Evolutionary conservation across 2,888 invertebrate species (phyloP).

Genomic region (Tenthredo scrophulariae): DNA sequence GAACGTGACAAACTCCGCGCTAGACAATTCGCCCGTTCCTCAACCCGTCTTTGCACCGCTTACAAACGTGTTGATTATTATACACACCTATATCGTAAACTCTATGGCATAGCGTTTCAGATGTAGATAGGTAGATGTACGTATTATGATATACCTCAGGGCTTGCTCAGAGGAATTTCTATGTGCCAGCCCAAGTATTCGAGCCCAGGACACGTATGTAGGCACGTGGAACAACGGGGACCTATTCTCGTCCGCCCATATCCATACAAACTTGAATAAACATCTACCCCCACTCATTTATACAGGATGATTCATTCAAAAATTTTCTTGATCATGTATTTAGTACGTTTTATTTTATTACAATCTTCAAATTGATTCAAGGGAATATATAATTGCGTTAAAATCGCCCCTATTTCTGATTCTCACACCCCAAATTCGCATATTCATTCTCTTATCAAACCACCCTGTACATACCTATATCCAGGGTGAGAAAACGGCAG

Average conservation of each 20-base stretch:
- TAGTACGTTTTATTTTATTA: not conserved
- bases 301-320: slow-evolving; percentile 58
- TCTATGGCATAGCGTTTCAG: not conserved
- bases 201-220: not conserved
- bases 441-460: not conserved
- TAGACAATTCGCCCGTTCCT: slow-evolving; percentile 16
- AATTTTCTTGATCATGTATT: slow-evolving; percentile 49
- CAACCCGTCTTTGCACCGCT: slow-evolving; percentile 21
- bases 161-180: not conserved
- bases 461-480: not conserved
- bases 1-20: slow-evolving; percentile 61
- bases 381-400: not conserved
- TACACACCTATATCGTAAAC: not conserved
- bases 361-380: not conserved
- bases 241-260: slow-evolving; percentile 62
- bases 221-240: slow-evolving; percentile 31
- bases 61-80: slow-evolving; percentile 25
- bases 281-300: not conserved
- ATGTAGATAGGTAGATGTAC: slow-evolving; percentile 20
- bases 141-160: not conserved
- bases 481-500: slow-evolving; percentile 22
- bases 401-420: not conserved
- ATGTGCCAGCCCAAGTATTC: slow-evolving; percentile 28
- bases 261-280: slow-evolving; percentile 66
- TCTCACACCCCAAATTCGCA: not conserved